Percentiles rank a stretch among this genome's conserved stretches.
Conservation (phyloP, 2,888 invertebrate species). For the Xanthorhoe spadicearia region DNA sequence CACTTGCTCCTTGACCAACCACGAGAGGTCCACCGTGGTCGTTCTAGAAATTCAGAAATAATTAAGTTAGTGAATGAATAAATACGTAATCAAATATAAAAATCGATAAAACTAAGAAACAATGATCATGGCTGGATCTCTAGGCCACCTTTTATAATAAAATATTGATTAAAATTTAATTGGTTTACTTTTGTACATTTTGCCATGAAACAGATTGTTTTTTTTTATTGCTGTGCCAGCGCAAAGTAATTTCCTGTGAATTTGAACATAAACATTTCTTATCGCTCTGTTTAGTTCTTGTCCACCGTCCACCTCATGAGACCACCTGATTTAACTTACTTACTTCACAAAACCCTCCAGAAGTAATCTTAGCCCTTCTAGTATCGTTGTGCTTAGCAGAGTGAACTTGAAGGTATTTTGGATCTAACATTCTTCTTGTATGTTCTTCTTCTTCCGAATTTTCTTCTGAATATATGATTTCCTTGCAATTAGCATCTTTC, state of each 20-base stretch:
- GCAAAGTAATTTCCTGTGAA: too few relatives aligned
- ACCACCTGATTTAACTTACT: too few relatives aligned
- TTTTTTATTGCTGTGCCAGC: too few relatives aligned
- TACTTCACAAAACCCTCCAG: constrained; percentile 77
- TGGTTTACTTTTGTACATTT: too few relatives aligned
- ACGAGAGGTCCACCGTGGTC: constrained; percentile 77
- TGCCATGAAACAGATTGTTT: too few relatives aligned
- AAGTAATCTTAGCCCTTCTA: constrained; percentile 48
- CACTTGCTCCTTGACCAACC: constrained; percentile 62
- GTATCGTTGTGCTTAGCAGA: constrained; percentile 49
- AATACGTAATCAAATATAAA: too few relatives aligned
- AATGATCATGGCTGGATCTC: too few relatives aligned
- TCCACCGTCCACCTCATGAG: too few relatives aligned
- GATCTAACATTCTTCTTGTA: constrained; percentile 44
- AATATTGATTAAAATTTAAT: too few relatives aligned
- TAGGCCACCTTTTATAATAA: too few relatives aligned
- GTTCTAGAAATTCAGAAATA: constrained; percentile 54
- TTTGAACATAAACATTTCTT: too few relatives aligned
- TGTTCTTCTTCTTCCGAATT: constrained; percentile 41
- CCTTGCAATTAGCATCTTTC: constrained; percentile 67
- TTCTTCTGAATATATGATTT: constrained; percentile 60
- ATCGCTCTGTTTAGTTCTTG: not conserved
- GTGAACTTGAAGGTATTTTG: constrained; percentile 50
- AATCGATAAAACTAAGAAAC: too few relatives aligned
- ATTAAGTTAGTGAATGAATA: not conserved